Base-by-base conservation (phyloP, 2,888 invertebrate species). In the Eudemis profundana region DNA sequence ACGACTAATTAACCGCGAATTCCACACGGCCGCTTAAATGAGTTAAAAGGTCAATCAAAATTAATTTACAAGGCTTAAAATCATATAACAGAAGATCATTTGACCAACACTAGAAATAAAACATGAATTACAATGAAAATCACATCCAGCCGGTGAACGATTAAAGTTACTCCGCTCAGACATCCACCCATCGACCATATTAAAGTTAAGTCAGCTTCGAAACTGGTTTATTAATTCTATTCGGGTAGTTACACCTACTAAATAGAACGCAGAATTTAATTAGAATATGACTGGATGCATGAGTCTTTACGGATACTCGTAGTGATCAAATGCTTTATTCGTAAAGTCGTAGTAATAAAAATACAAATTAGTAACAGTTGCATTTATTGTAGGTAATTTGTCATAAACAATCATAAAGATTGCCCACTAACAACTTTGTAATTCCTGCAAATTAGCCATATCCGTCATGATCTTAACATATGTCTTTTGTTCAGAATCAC, bases 1-100 rank as follows among this genome's bases (percentile, higher is more conserved):
- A 36, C 47, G 38, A 54, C 44, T 66, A 66, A 62, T 66, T 62
- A 62, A 15, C 56, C 62, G 51, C 62, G 62, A 66, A 57, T 61
- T 62, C 33, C 50, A 57, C 56, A 66, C 54, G 61, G 61, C 36
- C 56, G 36, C 44, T 51, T 66, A 62, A 62, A 49, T 66, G 44
- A 57, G 50, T 66, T 62, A 57, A 66, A 62, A 62, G 66, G 66
- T 66, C 56, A 66, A 66, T 62, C 62, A 14, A 36, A 62, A 57
- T 62, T 62, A 59, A 64, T 59, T 46, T 38, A 38, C 59, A 51
- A 17, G 21, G 10, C 21, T 23, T 27, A 17, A 36, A 15, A 56
- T 38, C 8, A 33, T 12, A 17, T 21, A 36, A 10, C 17, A 8
- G 4, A 44, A 15, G 14, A 47, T 27, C 5, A 47, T 47, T 47